Conservation (phyloP, 2,797 vertebrate species). For the Gymnocypris eckloni region DNA sequence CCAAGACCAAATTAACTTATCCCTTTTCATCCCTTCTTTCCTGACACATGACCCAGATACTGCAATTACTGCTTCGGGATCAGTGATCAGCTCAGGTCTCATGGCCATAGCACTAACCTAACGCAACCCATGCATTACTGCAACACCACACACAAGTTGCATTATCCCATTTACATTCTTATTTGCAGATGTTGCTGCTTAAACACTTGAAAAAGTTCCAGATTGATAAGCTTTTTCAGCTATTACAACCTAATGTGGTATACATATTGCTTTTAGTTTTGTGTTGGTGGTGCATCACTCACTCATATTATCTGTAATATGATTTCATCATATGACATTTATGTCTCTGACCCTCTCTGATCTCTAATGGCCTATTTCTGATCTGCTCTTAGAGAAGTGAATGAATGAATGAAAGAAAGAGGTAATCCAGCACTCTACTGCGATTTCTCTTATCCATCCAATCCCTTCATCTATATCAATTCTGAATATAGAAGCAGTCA, state of each 20-base stretch:
- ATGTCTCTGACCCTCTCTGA: slow-evolving; percentile 27
- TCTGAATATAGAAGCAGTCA: slow-evolving; percentile 62
- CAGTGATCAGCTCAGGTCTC: neutral
- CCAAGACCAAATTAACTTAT: slow-evolving; percentile 40
- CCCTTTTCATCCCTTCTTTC: slow-evolving; percentile 1
- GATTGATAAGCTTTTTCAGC: neutral
- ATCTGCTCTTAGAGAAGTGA: slow-evolving; percentile 31
- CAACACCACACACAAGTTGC: slow-evolving; percentile 8
- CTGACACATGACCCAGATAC: slow-evolving; percentile 36
- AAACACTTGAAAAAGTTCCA: neutral
- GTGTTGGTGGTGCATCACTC: slow-evolving; percentile 16
- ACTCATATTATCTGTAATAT: neutral
- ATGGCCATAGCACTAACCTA: neutral
- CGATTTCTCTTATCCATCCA: slow-evolving; percentile 68
- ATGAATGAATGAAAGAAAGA: slow-evolving; percentile 57
- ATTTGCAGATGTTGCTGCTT: neutral
- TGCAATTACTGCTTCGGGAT: slow-evolving; percentile 13
- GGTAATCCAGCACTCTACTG: slow-evolving; percentile 75
- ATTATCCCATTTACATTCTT: neutral
- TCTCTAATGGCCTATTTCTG: slow-evolving; percentile 46
- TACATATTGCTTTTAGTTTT: slow-evolving; percentile 12
- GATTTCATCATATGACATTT: neutral
- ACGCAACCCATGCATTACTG: neutral
- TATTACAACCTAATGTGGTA: neutral
- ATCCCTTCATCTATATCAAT: slow-evolving; percentile 41